Evolutionary conservation across 2,797 vertebrate species (phyloP).

Genomic region (Enteromius radiatus): DNA sequence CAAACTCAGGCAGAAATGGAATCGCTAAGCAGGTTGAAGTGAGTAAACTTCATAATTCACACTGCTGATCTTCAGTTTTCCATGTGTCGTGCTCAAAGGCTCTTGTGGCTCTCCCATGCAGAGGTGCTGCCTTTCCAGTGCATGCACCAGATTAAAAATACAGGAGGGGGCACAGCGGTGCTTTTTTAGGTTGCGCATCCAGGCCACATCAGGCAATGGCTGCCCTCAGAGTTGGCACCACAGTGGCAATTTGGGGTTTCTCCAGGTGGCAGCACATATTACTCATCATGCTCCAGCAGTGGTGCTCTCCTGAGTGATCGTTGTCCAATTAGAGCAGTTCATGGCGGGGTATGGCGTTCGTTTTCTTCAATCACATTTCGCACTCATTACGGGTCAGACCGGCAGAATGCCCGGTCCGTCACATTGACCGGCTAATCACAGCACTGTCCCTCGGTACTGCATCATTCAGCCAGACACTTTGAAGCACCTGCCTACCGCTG

Average conservation of each 20-base stretch:
- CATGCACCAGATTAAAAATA: slow-evolving; percentile 40
- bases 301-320: slow-evolving; percentile 38
- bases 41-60: slow-evolving; percentile 41
- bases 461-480: slow-evolving; percentile 44
- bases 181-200: slow-evolving; percentile 51
- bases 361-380: slow-evolving; percentile 41
- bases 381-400: slow-evolving; percentile 45
- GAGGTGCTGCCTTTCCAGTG: slow-evolving; percentile 30
- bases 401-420: slow-evolving; percentile 37
- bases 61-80: slow-evolving; percentile 43
- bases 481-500: slow-evolving; percentile 37
- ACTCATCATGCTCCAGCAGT: slow-evolving; percentile 52
- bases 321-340: slow-evolving; percentile 57
- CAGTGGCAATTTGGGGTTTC: slow-evolving; percentile 47
- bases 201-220: slow-evolving; percentile 13
- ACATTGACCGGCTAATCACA: slow-evolving; percentile 39
- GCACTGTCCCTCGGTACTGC: slow-evolving; percentile 32
- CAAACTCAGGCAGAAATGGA: slow-evolving; percentile 47
- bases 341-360: neutral
- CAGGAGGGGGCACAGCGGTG: slow-evolving; percentile 7
- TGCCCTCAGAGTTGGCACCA: slow-evolving; percentile 38
- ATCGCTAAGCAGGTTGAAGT: slow-evolving; percentile 28
- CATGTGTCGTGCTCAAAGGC: neutral
- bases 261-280: slow-evolving; percentile 47
- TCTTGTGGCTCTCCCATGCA: slow-evolving; percentile 8